Conservation (phyloP, 2,888 invertebrate species). For the Scaeva pyrastri region DNA sequence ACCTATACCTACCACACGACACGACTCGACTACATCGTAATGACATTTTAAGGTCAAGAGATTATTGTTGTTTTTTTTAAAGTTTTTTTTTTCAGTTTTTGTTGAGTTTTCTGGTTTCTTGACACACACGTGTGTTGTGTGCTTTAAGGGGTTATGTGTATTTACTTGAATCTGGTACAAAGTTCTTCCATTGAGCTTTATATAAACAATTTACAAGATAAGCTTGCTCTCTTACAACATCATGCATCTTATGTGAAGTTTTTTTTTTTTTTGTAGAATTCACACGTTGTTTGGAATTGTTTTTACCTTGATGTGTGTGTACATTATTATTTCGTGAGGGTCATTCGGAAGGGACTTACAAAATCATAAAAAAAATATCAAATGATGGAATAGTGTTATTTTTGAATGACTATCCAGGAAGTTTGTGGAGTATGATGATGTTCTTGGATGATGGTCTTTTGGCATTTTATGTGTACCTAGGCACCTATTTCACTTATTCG, state of each 20-base stretch:
- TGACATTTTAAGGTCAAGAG: slow-evolving; percentile 45
- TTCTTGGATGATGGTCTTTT: too few relatives aligned
- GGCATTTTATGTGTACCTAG: too few relatives aligned
- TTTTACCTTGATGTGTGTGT: background rate
- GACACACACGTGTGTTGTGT: slow-evolving; percentile 14
- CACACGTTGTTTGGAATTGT: background rate
- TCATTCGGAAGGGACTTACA: background rate
- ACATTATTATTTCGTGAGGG: background rate
- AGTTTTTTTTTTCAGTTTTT: too few relatives aligned
- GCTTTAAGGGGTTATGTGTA: background rate
- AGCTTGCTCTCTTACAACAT: background rate
- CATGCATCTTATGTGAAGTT: background rate
- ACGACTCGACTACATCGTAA: slow-evolving; percentile 5
- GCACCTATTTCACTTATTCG: too few relatives aligned
- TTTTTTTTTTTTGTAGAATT: background rate
- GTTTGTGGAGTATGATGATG: too few relatives aligned
- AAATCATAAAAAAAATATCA: too few relatives aligned
- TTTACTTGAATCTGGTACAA: background rate
- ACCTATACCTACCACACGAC: background rate
- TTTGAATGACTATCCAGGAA: too few relatives aligned
- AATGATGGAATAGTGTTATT: background rate
- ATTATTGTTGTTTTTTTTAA: slow-evolving; percentile 3
- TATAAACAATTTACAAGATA: background rate
- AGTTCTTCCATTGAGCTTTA: slow-evolving; percentile 2
- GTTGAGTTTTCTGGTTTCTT: background rate